These are phyloP conservation scores for Mechanitis messenoides DNA, from an alignment of 2,888 invertebrate species.

Conservation along the genomic window DNA sequence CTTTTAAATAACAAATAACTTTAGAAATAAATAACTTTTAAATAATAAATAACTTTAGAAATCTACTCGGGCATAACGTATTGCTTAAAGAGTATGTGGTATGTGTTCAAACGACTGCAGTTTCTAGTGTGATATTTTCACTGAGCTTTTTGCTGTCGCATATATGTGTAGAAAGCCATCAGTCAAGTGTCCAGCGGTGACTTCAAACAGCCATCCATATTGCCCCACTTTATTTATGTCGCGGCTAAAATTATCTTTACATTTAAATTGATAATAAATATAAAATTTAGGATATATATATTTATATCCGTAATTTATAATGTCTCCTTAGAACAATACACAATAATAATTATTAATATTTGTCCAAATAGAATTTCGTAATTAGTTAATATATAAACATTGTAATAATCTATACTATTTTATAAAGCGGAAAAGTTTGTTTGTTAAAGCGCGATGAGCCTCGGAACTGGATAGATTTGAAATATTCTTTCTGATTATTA, in stretches of 20 bases:
- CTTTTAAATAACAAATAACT: slow-evolving; percentile 1
- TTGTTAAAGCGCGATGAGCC: too few species aligned
- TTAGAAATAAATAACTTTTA: not conserved
- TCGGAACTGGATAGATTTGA: too few species aligned
- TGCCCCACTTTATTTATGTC: slow-evolving; percentile 36
- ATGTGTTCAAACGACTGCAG: slow-evolving; percentile 61
- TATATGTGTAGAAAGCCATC: slow-evolving; percentile 72
- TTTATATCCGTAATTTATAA: too few species aligned
- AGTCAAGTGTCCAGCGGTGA: slow-evolving; percentile 62
- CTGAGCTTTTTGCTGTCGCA: slow-evolving; percentile 64
- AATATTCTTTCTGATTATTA: too few species aligned
- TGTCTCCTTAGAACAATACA: too few species aligned
- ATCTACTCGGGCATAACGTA: slow-evolving; percentile 20
- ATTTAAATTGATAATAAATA: not conserved
- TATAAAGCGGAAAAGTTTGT: too few species aligned
- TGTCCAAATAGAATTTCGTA: too few species aligned
- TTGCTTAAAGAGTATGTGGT: slow-evolving; percentile 39
- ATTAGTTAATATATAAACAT: too few species aligned
- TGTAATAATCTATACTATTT: too few species aligned
- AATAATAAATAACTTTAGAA: slow-evolving; percentile 16
- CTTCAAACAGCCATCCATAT: slow-evolving; percentile 49
- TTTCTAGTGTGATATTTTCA: slow-evolving; percentile 63
- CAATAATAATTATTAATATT: too few species aligned
- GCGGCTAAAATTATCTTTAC: slow-evolving; percentile 30
- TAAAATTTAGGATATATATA: too few species aligned